These are phyloP conservation scores for Harpagoxenus sublaevis DNA, from an alignment of 2,888 invertebrate species.

Conservation along the genomic window DNA sequence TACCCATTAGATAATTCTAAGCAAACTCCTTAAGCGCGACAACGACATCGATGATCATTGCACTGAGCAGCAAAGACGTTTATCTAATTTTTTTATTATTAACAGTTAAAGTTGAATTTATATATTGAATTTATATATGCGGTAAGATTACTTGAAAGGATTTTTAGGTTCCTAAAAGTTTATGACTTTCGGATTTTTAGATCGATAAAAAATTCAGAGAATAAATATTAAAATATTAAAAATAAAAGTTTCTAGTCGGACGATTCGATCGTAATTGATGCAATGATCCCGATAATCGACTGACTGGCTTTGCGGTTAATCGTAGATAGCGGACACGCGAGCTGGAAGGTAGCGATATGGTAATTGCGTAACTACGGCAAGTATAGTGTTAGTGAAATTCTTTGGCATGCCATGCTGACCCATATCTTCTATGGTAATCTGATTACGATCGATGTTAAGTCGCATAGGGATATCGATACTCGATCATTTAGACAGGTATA, in stretches of 20 bases:
- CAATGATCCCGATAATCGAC: slow-evolving; percentile 61
- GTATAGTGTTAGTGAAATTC: slow-evolving; percentile 71
- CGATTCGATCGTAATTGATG: slow-evolving; percentile 5
- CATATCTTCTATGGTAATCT: slow-evolving; percentile 61
- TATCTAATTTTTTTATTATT: background rate
- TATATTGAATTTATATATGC: background rate
- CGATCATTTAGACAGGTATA: slow-evolving; percentile 62
- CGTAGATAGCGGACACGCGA: slow-evolving; percentile 53
- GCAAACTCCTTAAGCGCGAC: slow-evolving; percentile 58
- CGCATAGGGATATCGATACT: slow-evolving; percentile 57
- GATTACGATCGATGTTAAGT: slow-evolving; percentile 61
- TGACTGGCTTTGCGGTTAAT: slow-evolving; percentile 32
- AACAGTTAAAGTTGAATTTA: background rate
- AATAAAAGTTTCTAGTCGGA: background rate
- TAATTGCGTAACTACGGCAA: slow-evolving; percentile 44
- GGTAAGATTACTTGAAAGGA: background rate
- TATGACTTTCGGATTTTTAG: background rate
- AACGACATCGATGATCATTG: slow-evolving; percentile 36
- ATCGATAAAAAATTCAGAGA: background rate
- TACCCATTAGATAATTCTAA: slow-evolving; percentile 44
- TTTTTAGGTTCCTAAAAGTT: background rate
- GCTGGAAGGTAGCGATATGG: slow-evolving; percentile 52
- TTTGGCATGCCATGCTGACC: slow-evolving; percentile 75
- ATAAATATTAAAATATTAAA: background rate
- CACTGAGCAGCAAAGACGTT: slow-evolving; percentile 5